Evolutionary conservation across 1,140 invertebrate species (phyloP).

Genomic region (Zophobas atratus): DNA sequence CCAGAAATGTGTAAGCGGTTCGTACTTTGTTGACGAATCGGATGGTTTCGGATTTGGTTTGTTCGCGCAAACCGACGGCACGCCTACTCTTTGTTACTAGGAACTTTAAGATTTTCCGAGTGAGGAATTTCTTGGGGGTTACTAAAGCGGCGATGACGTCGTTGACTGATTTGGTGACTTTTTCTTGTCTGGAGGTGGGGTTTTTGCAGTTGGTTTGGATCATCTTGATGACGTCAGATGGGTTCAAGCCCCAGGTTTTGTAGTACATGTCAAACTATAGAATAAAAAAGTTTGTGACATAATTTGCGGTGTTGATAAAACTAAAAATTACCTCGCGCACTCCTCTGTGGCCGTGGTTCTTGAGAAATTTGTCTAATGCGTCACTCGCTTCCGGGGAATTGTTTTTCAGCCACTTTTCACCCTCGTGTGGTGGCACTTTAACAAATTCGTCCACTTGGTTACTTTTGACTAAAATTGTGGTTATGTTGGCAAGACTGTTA

Average conservation of each 20-base stretch:
- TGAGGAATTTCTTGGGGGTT: constrained; percentile 69
- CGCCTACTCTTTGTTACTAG: constrained; percentile 74
- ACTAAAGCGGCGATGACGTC: constrained; percentile 69
- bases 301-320: background rate
- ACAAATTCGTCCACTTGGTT: constrained; percentile 72
- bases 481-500: constrained; percentile 71
- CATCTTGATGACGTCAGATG: constrained; percentile 74
- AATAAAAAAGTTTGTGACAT: background rate
- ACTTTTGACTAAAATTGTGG: constrained; percentile 69
- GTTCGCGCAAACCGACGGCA: constrained; percentile 77
- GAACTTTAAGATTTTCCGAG: constrained; percentile 69
- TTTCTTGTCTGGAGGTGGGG: constrained; percentile 57
- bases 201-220: constrained; percentile 72
- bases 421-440: constrained; percentile 70
- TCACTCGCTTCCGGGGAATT: constrained; percentile 70
- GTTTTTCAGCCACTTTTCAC: constrained; percentile 73
- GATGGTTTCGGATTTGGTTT: constrained; percentile 77
- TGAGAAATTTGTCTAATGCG: constrained; percentile 75
- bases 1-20: constrained; percentile 74
- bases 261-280: constrained; percentile 78
- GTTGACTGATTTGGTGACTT: constrained; percentile 56
- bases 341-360: constrained; percentile 82
- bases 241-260: constrained; percentile 79
- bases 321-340: constrained; percentile 77
- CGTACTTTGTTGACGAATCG: constrained; percentile 75